phyloP scores from a whole-genome alignment of 2,113 vertebrate species.

The Perca fluviatilis region DNA sequence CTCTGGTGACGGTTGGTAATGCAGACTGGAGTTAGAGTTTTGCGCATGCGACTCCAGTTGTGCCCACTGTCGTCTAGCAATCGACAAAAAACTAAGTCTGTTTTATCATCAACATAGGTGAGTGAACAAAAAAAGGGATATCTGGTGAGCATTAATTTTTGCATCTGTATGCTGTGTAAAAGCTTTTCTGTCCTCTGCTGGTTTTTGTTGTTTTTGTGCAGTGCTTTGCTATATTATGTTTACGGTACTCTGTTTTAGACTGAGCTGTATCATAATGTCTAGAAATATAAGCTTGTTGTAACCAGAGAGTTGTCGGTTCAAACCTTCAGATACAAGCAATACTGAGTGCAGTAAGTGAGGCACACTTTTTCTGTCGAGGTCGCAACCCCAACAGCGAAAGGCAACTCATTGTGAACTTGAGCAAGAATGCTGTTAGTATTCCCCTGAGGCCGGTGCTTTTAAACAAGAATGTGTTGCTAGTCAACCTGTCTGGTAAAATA shows the following conservation, averaged over 20 bases:
- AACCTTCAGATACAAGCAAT: not conserved
- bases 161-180: not conserved
- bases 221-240: not conserved
- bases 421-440: not conserved
- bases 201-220: not conserved
- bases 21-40: too few species aligned
- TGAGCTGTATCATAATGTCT: not conserved
- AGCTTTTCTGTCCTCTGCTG: not conserved
- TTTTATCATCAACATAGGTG: not conserved
- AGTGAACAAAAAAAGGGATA: not conserved
- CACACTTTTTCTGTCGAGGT: not conserved
- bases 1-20: too few species aligned
- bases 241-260: not conserved
- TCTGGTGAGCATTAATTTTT: not conserved
- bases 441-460: slow-evolving; percentile 14
- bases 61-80: too few species aligned
- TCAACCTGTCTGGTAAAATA: not conserved
- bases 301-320: not conserved
- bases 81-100: not conserved
- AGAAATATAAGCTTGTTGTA: not conserved
- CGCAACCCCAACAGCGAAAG: not conserved
- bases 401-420: not conserved
- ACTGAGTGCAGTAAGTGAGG: not conserved
- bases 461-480: slow-evolving; percentile 25
- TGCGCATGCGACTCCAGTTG: too few species aligned